Conservation (phyloP, 2,797 vertebrate genomes). For the Sebastes glaucus region DNA sequence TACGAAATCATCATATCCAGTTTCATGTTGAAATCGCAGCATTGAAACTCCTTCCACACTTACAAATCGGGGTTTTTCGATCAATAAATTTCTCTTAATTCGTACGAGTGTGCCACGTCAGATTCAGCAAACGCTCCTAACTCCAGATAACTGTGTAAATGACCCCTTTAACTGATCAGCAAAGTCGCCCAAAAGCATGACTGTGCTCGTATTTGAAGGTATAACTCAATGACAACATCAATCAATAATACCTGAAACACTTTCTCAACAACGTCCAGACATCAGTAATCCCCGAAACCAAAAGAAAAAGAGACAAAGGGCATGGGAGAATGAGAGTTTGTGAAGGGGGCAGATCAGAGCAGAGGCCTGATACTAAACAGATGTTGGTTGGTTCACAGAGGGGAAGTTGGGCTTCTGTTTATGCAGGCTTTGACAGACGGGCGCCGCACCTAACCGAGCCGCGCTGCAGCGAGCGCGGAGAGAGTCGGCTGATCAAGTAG, state of each 20-base stretch:
- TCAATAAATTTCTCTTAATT: background rate
- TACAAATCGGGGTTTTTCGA: background rate
- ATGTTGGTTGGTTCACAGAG: constrained; percentile 54
- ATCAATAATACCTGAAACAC: background rate
- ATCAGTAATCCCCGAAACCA: background rate
- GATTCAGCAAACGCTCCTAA: too few species aligned
- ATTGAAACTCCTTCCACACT: background rate
- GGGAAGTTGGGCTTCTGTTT: constrained; percentile 61
- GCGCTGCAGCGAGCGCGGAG: background rate
- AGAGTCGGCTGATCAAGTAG: constrained; percentile 5
- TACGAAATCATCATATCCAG: background rate
- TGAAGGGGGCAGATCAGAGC: constrained; percentile 43
- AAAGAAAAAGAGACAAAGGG: constrained; percentile 16
- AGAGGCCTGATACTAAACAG: constrained; percentile 67
- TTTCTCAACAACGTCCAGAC: constrained; percentile 10
- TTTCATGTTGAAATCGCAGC: background rate
- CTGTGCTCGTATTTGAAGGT: background rate
- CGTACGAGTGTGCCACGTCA: too few species aligned
- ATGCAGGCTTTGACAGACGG: constrained; percentile 53
- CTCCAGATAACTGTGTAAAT: too few species aligned
- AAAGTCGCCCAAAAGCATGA: background rate
- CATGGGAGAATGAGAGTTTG: constrained; percentile 16
- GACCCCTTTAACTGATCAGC: background rate
- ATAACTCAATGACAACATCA: background rate
- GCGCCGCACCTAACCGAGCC: constrained; percentile 44